Evolutionary conservation across 2,113 vertebrate species (phyloP).

Genomic region (Pangasianodon gigas): DNA sequence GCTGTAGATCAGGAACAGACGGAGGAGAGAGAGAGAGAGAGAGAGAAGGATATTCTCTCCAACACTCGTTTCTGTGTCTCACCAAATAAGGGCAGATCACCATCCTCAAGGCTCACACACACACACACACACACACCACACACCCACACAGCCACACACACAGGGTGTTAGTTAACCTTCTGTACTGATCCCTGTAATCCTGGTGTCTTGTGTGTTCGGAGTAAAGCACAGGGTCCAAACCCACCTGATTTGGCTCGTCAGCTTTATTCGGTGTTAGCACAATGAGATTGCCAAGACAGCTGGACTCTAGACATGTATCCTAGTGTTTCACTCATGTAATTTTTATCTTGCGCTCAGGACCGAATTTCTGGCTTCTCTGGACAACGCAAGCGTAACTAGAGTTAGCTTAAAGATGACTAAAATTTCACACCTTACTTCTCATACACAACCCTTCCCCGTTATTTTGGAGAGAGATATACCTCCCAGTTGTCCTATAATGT

Average conservation of each 20-base stretch:
- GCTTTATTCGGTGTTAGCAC: not conserved
- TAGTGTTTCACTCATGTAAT: not conserved
- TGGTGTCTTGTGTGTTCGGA: not conserved
- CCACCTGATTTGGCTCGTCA: not conserved
- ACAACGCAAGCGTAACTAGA: not conserved
- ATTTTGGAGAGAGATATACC: not conserved
- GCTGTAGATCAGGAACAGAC: not conserved
- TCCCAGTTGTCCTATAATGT: not conserved
- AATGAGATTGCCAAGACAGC: not conserved
- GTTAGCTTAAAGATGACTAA: not conserved
- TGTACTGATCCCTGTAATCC: conserved; percentile 9
- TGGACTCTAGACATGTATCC: not conserved
- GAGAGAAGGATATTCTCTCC: conserved; percentile 51
- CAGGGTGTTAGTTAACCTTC: not conserved
- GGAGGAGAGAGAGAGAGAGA: not conserved
- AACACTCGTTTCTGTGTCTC: conserved; percentile 39
- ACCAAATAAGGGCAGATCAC: conserved; percentile 72
- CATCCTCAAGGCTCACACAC: conserved; percentile 23
- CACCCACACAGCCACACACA: not conserved
- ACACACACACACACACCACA: conserved; percentile 28
- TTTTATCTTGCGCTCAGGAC: not conserved
- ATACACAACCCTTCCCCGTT: not conserved
- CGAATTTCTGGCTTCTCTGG: not conserved
- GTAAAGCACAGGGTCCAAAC: not conserved
- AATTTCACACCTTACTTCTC: not conserved